Evolutionary conservation across 2,113 vertebrate species (phyloP).

Genomic region (Candoia aspera): DNA sequence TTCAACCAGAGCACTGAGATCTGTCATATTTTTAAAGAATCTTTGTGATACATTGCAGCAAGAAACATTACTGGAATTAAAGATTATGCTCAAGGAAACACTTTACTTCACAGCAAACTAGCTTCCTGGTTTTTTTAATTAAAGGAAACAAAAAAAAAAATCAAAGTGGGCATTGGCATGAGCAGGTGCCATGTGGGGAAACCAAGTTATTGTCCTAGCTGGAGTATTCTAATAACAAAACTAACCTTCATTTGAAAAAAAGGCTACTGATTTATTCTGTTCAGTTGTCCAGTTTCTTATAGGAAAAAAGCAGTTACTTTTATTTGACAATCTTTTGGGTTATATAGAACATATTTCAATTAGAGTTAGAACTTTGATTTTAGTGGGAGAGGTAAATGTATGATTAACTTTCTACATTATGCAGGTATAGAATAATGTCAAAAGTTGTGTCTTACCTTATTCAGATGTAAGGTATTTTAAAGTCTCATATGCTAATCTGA

Average conservation of each 20-base stretch:
- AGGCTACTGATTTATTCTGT: not conserved
- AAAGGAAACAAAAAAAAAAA: not conserved
- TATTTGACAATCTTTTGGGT: not conserved
- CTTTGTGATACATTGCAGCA: too few species aligned
- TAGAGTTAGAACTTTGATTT: not conserved
- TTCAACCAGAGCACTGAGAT: too few species aligned
- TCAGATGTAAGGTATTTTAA: not conserved
- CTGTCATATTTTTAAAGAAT: too few species aligned
- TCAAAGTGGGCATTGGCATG: too few species aligned
- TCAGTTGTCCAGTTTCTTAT: not conserved
- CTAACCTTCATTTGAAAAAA: not conserved
- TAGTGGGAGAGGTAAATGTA: not conserved
- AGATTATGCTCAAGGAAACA: too few species aligned
- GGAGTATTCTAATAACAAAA: not conserved
- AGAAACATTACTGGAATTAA: too few species aligned
- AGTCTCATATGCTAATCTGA: not conserved
- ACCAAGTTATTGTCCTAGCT: not conserved
- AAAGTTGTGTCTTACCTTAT: not conserved
- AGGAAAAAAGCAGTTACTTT: not conserved
- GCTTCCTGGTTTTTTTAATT: too few species aligned
- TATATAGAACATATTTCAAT: not conserved
- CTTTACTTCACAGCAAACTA: too few species aligned
- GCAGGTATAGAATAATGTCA: not conserved
- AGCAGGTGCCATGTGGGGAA: too few species aligned
- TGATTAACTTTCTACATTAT: not conserved